Evolutionary conservation across 2,797 vertebrate genomes (phyloP), one percentile per base, ranked within the genome.

Genomic region (Mormyrops attenuatus): DNA sequence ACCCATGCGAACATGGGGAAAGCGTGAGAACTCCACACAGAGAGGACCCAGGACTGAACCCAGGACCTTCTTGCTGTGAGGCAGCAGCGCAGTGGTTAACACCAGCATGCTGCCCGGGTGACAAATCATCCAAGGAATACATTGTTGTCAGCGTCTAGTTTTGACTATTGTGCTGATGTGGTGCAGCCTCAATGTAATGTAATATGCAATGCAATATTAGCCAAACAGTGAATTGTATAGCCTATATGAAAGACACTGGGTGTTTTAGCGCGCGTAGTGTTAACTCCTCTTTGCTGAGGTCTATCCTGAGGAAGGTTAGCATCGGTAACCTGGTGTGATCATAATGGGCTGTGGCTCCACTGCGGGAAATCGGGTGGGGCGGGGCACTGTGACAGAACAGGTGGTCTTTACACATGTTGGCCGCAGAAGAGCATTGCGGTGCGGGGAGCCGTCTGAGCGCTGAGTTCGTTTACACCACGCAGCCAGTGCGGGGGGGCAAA

Each of bases 401-500:
- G 95, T 95, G 95, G 95, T 94, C 93, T 91, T 92, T 91, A 87
- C 91, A 91, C 87, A 89, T 91, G 66, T 34, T 41, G 15, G 34
- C 30, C 89, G 49, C 90, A 90, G 88, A 84, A 88, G 66, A 92
- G 90, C 87, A 63, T 26, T 50, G n/a, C 20, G 34, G 87, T 85
- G 57, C 85, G 41, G 88, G 90, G 69, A 84, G n/a, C 88, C 89
- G 88, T 47, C 90, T 90, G 88, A 91, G 92, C 34, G 2, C 87
- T n/a, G 47, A 91, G 92, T 91, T 92, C 93, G 26, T 69, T 69
- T 92, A 93, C 90, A 92, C 93, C 92, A 92, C 15, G 17, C 93
- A 94, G 95, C 93, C 95, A 93, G 91, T 17, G 90, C 92, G 92
- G 92, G 93, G 93, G 94, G 95, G 94, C 5, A 15, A 30, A 34